Evolutionary conservation across 2,113 vertebrate species (phyloP).

Genomic region (Lycaon pictus): DNA sequence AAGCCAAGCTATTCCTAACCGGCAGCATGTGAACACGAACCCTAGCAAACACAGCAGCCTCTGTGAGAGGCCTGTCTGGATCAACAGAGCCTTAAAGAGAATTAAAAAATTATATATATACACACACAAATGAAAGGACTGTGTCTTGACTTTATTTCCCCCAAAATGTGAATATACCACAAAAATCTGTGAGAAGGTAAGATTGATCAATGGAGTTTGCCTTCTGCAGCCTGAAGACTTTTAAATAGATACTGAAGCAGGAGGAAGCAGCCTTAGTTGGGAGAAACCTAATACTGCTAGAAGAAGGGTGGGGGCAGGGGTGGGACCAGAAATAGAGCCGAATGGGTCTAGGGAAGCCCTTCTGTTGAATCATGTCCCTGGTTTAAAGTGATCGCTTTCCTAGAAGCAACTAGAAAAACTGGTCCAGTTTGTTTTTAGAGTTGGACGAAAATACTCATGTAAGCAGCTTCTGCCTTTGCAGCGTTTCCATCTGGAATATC

Average conservation of each 20-base stretch:
- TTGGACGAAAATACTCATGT: conserved; percentile 66
- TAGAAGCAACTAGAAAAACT: conserved; percentile 83
- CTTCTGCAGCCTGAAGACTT: conserved; percentile 51
- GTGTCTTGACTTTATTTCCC: neutral
- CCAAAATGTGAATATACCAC: neutral
- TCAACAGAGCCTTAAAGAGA: neutral
- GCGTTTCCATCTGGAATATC: conserved; percentile 56
- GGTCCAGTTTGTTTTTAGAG: conserved; percentile 75
- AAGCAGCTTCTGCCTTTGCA: conserved; percentile 51
- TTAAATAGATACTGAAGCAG: neutral
- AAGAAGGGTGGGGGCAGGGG: neutral
- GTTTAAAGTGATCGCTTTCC: conserved; percentile 71
- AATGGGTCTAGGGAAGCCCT: conserved; percentile 60
- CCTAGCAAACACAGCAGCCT: conserved; percentile 6
- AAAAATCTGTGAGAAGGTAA: conserved; percentile 21
- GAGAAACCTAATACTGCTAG: conserved; percentile 39
- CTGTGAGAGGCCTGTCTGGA: conserved; percentile 7
- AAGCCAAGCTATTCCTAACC: neutral
- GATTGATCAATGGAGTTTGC: neutral
- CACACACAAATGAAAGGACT: neutral
- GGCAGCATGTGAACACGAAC: neutral
- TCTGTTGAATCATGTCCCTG: conserved; percentile 32
- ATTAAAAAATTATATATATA: accelerated
- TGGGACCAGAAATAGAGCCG: conserved; percentile 50
- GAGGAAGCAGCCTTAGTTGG: conserved; percentile 10